Percentiles rank a stretch among this genome's conserved stretches.
Evolutionary conservation across 2,888 invertebrate genomes (phyloP).

Genomic region (Lomographa bimaculata): DNA sequence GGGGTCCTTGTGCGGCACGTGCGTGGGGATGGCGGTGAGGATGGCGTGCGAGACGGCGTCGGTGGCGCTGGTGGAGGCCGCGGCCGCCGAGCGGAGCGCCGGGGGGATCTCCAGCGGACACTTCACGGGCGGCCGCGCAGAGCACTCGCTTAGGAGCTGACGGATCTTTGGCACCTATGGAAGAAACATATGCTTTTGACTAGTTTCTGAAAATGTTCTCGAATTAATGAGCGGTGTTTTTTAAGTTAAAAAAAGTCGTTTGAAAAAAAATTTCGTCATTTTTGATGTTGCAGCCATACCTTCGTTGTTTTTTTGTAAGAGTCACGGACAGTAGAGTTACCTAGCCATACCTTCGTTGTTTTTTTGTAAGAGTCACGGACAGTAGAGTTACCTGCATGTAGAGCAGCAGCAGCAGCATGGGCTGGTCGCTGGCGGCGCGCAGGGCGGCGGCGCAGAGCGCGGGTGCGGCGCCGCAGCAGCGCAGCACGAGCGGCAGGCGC

Average conservation of each 20-base stretch:
- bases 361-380: too few species aligned
- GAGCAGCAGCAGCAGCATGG: conserved; percentile 84
- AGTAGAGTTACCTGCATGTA: conserved; percentile 88
- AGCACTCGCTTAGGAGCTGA: conserved; percentile 60
- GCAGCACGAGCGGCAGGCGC: conserved; percentile 88
- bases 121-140: conserved; percentile 48
- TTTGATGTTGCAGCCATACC: too few species aligned
- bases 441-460: conserved; percentile 57
- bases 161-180: conserved; percentile 80
- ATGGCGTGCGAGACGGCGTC: conserved; percentile 92
- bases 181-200: too few species aligned
- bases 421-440: conserved; percentile 52
- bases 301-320: too few species aligned
- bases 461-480: conserved; percentile 56
- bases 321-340: too few species aligned
- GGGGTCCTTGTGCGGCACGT: conserved; percentile 54
- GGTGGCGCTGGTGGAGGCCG: conserved; percentile 83
- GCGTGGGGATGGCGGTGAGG: conserved; percentile 91
- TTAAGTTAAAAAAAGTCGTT: too few species aligned
- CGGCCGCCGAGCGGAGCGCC: conserved; percentile 53
- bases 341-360: too few species aligned
- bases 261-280: too few species aligned
- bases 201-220: too few species aligned
- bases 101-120: conserved; percentile 50
- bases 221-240: too few species aligned